Evolutionary conservation across 2,113 vertebrate genomes (phyloP).

Genomic region (Leptobrachium ailaonicum): DNA sequence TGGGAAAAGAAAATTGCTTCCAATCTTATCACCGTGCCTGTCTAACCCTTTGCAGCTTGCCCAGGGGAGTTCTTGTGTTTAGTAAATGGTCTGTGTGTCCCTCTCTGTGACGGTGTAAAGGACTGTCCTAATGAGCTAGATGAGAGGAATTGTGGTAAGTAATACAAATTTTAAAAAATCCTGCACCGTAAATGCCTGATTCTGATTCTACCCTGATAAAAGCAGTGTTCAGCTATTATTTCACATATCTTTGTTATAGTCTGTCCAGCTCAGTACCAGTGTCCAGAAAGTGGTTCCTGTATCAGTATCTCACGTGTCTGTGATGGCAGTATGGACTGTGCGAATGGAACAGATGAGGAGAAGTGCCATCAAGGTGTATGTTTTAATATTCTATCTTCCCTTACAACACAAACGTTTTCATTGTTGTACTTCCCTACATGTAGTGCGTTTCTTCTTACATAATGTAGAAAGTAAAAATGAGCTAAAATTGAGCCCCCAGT

Average conservation of each 20-base stretch:
- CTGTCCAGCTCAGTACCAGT: constrained; percentile 84
- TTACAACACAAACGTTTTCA: not conserved
- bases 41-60: constrained; percentile 72
- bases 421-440: no score
- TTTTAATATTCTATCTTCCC: not conserved
- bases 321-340: constrained; percentile 78
- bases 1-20: not conserved
- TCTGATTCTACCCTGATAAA: not conserved
- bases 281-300: constrained; percentile 82
- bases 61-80: constrained; percentile 85
- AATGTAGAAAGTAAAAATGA: no score
- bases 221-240: constrained; percentile 2
- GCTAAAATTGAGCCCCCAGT: no score
- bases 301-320: constrained; percentile 82
- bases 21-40: not conserved
- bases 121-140: constrained; percentile 89
- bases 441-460: no score
- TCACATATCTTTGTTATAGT: constrained; percentile 61
- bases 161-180: not conserved
- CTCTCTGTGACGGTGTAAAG: constrained; percentile 85
- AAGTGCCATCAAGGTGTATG: constrained; percentile 76
- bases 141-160: constrained; percentile 89
- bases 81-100: constrained; percentile 83
- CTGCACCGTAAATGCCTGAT: not conserved
- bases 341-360: constrained; percentile 77